Percentiles rank a stretch among this genome's conserved stretches.
Conservation (phyloP, 2,797 vertebrate genomes). For the Potorous gilbertii region DNA sequence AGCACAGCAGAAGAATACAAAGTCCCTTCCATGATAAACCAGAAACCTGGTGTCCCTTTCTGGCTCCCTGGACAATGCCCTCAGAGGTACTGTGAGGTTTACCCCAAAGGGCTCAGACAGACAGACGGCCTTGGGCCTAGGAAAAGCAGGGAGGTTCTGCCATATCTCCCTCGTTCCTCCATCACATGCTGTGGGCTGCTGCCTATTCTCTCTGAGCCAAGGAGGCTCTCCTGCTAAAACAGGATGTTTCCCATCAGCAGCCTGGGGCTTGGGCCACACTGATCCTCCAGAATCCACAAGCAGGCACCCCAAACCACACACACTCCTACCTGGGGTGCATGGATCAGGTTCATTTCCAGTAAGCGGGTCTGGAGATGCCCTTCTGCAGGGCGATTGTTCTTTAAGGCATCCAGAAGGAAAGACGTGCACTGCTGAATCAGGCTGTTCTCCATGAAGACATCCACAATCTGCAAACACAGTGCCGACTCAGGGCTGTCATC, state of each 20-base stretch:
- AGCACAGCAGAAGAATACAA: neutral
- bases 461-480: constrained; percentile 89
- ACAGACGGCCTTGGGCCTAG: neutral
- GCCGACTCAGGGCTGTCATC: neutral
- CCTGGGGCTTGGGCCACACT: too few species aligned
- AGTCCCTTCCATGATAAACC: neutral
- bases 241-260: too few species aligned
- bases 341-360: constrained; percentile 96
- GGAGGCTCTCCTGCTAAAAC: neutral
- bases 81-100: neutral
- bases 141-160: neutral
- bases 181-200: neutral
- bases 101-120: neutral
- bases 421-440: constrained; percentile 96
- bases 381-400: constrained; percentile 92
- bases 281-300: neutral
- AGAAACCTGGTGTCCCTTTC: neutral
- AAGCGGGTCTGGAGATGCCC: constrained; percentile 94
- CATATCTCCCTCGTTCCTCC: too few species aligned
- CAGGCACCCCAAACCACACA: neutral
- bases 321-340: constrained; percentile 91
- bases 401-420: constrained; percentile 93
- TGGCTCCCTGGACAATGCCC: neutral
- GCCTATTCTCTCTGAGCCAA: neutral
- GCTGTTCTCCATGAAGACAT: constrained; percentile 96